These are phyloP conservation scores for Cyclargus thomasi DNA, from an alignment of 1,140 invertebrate species.

Conservation along the genomic window DNA sequence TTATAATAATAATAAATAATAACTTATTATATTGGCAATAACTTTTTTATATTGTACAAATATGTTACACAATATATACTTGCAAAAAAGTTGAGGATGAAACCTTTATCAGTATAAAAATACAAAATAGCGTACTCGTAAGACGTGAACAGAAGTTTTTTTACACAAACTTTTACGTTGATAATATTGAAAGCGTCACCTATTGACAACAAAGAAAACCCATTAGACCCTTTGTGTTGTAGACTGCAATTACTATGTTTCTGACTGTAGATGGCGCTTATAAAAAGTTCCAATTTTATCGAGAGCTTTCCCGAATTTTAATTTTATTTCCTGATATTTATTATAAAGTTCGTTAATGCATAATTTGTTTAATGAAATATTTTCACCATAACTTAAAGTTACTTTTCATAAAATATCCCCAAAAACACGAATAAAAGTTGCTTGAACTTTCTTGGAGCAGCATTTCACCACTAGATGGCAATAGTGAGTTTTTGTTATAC, in stretches of 20 bases:
- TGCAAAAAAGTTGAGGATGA: too few species aligned
- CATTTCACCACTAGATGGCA: neutral
- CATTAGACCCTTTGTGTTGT: neutral
- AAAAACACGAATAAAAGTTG: too few species aligned
- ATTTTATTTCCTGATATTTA: too few species aligned
- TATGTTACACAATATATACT: too few species aligned
- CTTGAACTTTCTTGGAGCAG: neutral
- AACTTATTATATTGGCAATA: too few species aligned
- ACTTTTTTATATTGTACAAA: too few species aligned
- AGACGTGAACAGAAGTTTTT: neutral
- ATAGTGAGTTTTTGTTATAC: neutral
- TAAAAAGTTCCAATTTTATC: neutral
- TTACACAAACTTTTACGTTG: neutral
- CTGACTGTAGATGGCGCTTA: neutral
- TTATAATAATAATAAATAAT: too few species aligned
- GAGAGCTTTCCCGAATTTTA: neutral
- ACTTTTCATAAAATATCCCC: too few species aligned
- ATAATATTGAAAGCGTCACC: neutral
- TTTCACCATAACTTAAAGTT: too few species aligned
- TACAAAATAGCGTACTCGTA: neutral
- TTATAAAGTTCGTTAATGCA: too few species aligned
- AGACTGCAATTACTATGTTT: neutral
- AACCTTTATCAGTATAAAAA: too few species aligned
- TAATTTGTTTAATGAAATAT: too few species aligned
- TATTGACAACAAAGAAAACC: neutral